A percentile compares a stretch with the other conserved stretches of the same genome.
phyloP scores from a whole-genome alignment of 53 echinoderm and acorn worm species.

The Hippasteria phrygiana region DNA sequence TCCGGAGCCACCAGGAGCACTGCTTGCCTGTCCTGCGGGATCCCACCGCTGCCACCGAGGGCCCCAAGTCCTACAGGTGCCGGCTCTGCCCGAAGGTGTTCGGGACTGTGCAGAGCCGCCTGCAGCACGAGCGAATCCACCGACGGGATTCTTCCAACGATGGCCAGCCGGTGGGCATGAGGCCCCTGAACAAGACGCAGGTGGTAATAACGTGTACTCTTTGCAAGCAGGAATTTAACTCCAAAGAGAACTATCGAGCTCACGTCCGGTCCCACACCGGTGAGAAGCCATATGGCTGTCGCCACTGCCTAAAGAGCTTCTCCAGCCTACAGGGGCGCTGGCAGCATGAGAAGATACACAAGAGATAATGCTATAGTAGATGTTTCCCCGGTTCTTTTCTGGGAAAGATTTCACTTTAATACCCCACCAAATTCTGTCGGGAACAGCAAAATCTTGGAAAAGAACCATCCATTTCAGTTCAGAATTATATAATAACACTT shows the following conservation, averaged over 20 bases:
- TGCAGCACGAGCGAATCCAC: constrained; percentile 26
- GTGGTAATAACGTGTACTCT: background rate
- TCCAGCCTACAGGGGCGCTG: constrained; percentile 26
- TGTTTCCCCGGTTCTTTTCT: too few relatives aligned
- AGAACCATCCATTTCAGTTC: too few relatives aligned
- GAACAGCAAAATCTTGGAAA: too few relatives aligned
- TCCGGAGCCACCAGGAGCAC: background rate
- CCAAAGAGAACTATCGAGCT: constrained; percentile 23
- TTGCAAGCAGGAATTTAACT: constrained; percentile 24
- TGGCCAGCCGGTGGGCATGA: background rate
- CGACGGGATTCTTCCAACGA: background rate
- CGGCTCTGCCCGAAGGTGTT: constrained; percentile 27
- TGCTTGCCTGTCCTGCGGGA: constrained; percentile 20
- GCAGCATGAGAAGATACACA: constrained; percentile 39
- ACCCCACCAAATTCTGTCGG: too few relatives aligned
- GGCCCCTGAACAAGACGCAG: background rate
- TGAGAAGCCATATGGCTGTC: constrained; percentile 17
- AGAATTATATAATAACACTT: too few relatives aligned
- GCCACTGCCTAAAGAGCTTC: constrained; percentile 17
- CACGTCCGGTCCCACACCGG: constrained; percentile 36
- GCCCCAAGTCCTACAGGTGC: constrained; percentile 12
- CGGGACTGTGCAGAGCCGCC: constrained; percentile 24
- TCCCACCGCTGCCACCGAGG: constrained; percentile 11
- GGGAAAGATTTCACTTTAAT: too few relatives aligned
- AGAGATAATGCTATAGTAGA: background rate